Conservation (phyloP, 2,797 vertebrate genomes). For the Ceyx erithaca region DNA sequence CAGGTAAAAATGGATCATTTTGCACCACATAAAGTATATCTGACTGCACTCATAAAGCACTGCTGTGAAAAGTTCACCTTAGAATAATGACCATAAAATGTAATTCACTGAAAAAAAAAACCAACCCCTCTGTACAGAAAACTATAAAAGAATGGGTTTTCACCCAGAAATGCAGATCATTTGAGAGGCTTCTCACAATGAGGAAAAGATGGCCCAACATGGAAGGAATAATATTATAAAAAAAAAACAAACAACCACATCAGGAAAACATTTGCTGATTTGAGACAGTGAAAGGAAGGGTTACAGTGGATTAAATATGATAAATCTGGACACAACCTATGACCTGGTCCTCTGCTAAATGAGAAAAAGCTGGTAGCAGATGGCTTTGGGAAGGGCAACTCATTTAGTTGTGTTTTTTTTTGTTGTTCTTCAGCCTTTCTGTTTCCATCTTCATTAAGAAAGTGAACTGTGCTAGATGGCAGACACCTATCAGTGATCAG, state of each 20-base stretch:
- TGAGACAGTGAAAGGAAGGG: not conserved
- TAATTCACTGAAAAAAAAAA: not conserved
- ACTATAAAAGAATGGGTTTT: not conserved
- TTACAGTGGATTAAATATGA: not conserved
- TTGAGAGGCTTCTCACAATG: not conserved
- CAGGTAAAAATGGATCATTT: not conserved
- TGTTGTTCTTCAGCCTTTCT: not conserved
- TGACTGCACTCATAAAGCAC: not conserved
- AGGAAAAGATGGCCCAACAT: not conserved
- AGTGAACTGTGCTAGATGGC: not conserved
- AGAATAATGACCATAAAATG: not conserved
- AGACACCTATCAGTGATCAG: not conserved
- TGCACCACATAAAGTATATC: not conserved
- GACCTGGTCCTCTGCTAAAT: not conserved
- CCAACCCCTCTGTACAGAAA: not conserved
- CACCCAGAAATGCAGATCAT: not conserved
- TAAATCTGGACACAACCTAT: not conserved
- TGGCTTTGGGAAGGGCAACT: slow-evolving; percentile 28
- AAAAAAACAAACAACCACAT: not conserved
- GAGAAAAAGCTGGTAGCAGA: slow-evolving; percentile 2
- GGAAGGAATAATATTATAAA: not conserved
- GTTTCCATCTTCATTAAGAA: slow-evolving; percentile 44
- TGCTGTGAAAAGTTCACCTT: not conserved
- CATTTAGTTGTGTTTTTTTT: not conserved
- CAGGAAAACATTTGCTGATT: not conserved